Percentiles rank a stretch among this genome's conserved stretches.
These are phyloP conservation scores for Adelges cooleyi DNA, from an alignment of 1,140 invertebrate species.

Conservation along the genomic window DNA sequence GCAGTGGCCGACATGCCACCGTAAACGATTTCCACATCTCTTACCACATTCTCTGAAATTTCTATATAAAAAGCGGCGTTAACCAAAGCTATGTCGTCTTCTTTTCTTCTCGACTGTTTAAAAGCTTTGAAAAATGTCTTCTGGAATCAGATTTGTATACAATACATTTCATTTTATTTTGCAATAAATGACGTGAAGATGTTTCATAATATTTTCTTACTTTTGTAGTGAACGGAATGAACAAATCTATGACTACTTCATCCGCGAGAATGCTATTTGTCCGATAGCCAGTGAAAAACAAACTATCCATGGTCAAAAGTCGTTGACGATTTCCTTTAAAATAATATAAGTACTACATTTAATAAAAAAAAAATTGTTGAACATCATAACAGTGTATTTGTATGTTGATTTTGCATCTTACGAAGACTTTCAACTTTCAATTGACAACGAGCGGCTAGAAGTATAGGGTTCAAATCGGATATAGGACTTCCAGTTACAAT, in stretches of 20 bases:
- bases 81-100: constrained; percentile 93
- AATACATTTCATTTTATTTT: too few species aligned
- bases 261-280: constrained; percentile 59
- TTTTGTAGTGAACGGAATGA: constrained; percentile 49
- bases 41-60: constrained; percentile 34
- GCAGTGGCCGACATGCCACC: constrained; percentile 87
- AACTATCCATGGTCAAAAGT: constrained; percentile 60
- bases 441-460: constrained; percentile 58
- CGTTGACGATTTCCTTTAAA: constrained; percentile 42
- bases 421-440: constrained; percentile 44
- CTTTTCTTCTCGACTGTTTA: constrained; percentile 81
- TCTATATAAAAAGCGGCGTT: constrained; percentile 63
- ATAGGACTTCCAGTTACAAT: constrained; percentile 93
- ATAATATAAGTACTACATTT: too few species aligned
- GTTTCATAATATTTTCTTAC: neutral
- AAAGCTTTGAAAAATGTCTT: constrained; percentile 75
- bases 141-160: neutral
- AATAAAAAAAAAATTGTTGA: too few species aligned
- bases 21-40: constrained; percentile 46
- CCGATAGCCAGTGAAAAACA: constrained; percentile 80
- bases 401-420: neutral
- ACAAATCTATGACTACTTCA: constrained; percentile 68
- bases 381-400: too few species aligned
- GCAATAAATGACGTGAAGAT: too few species aligned
- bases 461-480: constrained; percentile 87